phyloP scores from a whole-genome alignment of 2,113 vertebrate genomes.

The Saguinus imperator region DNA sequence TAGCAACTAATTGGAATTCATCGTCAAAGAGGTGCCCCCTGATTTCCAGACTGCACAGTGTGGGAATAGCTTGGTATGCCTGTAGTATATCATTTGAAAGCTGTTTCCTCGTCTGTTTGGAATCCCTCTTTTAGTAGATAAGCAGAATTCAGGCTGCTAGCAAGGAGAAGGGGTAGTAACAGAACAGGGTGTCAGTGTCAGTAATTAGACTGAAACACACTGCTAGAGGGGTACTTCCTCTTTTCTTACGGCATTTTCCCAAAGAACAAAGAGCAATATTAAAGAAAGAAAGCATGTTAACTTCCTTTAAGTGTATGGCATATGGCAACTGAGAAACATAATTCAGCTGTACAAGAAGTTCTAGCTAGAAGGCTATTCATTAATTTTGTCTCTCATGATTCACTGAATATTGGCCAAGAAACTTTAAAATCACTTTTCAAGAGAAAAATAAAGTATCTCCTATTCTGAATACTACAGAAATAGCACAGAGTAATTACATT shows the following conservation, averaged over 20 bases:
- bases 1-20: constrained; percentile 58
- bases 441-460: not conserved
- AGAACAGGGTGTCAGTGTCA: not conserved
- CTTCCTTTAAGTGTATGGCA: not conserved
- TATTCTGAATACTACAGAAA: not conserved
- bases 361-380: constrained; percentile 7
- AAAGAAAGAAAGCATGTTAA: constrained; percentile 44
- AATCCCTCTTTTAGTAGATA: constrained; percentile 47
- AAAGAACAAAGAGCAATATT: constrained; percentile 59
- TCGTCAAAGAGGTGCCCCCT: constrained; percentile 27
- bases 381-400: constrained; percentile 18
- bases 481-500: not conserved
- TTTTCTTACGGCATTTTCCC: constrained; percentile 51
- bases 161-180: constrained; percentile 32
- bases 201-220: constrained; percentile 21
- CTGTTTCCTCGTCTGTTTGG: constrained; percentile 58
- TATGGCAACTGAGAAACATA: not conserved
- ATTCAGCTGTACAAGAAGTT: constrained; percentile 9
- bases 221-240: constrained; percentile 38
- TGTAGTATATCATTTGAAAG: constrained; percentile 42
- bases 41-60: constrained; percentile 21
- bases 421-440: constrained; percentile 36
- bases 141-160: constrained; percentile 37
- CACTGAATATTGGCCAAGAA: not conserved
- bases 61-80: not conserved